A percentile compares a stretch with the other conserved stretches of the same genome.
Conservation (phyloP, 2,888 invertebrate species). For the Amphipyra tragopoginis region DNA sequence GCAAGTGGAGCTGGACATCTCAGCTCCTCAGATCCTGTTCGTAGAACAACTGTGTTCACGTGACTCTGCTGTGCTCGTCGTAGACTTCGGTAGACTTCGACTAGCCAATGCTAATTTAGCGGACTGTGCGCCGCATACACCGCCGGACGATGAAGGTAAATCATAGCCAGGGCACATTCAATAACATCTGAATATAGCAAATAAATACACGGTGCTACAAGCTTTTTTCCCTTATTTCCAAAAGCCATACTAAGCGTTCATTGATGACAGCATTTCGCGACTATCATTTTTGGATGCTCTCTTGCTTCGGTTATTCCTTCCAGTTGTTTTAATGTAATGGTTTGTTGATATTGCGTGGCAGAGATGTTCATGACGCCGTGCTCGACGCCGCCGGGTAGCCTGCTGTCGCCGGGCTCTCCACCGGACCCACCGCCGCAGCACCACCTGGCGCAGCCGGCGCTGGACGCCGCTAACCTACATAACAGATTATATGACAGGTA, state of each 20-base stretch:
- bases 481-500: slow-evolving; percentile 79
- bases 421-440: slow-evolving; percentile 64
- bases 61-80: slow-evolving; percentile 94
- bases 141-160: slow-evolving; percentile 72
- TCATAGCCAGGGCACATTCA: too few species aligned
- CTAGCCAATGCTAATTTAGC: slow-evolving; percentile 74
- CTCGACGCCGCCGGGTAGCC: slow-evolving; percentile 95
- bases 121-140: slow-evolving; percentile 41
- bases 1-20: slow-evolving; percentile 97
- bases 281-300: too few species aligned
- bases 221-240: too few species aligned
- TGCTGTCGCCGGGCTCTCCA: slow-evolving; percentile 90
- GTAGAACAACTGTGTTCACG: slow-evolving; percentile 94
- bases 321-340: too few species aligned
- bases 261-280: too few species aligned
- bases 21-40: slow-evolving; percentile 97
- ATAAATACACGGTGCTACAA: too few species aligned
- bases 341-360: slow-evolving; percentile 25
- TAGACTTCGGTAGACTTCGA: slow-evolving; percentile 97
- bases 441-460: slow-evolving; percentile 52
- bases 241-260: too few species aligned
- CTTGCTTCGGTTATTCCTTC: too few species aligned
- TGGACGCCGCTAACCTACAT: slow-evolving; percentile 74
- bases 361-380: slow-evolving; percentile 96
- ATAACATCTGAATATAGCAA: too few species aligned